Conservation (phyloP, 1,140 invertebrate genomes). For the Akabosia matsudoensis region DNA sequence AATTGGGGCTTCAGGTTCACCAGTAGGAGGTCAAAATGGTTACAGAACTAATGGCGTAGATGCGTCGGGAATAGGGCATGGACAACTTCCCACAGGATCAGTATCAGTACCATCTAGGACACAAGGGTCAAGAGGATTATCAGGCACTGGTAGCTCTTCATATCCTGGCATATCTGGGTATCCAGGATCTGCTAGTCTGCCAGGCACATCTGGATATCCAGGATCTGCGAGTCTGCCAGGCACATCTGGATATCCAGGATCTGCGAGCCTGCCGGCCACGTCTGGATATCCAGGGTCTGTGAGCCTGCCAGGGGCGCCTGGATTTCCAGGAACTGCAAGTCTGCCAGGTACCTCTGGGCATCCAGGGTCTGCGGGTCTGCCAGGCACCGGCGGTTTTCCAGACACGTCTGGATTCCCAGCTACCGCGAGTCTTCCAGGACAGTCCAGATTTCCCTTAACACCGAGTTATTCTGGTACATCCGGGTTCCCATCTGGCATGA, state of each 20-base stretch:
- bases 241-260: conserved; percentile 34
- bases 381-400: conserved; percentile 34
- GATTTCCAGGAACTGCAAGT: conserved; percentile 38
- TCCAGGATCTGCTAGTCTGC: neutral
- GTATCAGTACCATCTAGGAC: no score
- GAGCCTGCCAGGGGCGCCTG: conserved; percentile 36
- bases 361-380: conserved; percentile 32
- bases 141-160: no score
- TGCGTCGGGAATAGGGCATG: no score
- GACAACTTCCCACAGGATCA: no score
- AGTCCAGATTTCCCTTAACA: no score
- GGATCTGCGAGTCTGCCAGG: conserved; percentile 38
- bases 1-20: no score
- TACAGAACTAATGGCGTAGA: no score
- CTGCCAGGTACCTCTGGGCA: conserved; percentile 35
- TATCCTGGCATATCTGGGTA: no score
- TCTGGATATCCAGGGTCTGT: conserved; percentile 36
- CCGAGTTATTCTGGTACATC: no score
- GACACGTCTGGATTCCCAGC: conserved; percentile 12
- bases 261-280: conserved; percentile 32
- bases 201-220: conserved; percentile 43
- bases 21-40: no score
- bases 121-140: no score
- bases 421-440: conserved; percentile 44
- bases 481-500: no score